Evolutionary conservation across 1,140 invertebrate genomes (phyloP).

Genomic region (Manduca sexta): DNA sequence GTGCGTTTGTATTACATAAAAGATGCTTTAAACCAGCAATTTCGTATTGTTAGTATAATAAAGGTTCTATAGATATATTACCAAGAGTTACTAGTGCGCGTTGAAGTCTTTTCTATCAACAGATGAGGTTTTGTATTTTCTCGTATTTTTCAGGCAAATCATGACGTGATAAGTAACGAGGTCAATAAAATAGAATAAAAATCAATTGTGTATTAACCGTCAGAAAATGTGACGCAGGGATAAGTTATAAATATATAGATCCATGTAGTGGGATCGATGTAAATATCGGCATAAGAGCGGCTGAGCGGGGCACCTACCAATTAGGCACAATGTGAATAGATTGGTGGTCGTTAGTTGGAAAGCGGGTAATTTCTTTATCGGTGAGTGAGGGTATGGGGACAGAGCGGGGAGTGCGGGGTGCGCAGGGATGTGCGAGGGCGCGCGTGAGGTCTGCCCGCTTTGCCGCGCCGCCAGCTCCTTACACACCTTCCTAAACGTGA

Average conservation of each 20-base stretch:
- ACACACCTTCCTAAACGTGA: slow-evolving; percentile 18
- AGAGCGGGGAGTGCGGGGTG: slow-evolving; percentile 41
- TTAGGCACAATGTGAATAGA: slow-evolving; percentile 34
- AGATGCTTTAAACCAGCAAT: no score
- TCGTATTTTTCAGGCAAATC: neutral
- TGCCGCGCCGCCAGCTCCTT: slow-evolving; percentile 17
- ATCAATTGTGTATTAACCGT: no score
- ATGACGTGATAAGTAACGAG: no score
- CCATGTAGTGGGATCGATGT: no score
- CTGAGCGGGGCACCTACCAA: slow-evolving; percentile 40
- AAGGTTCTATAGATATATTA: no score
- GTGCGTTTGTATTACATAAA: no score
- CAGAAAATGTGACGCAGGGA: no score
- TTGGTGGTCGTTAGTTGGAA: slow-evolving; percentile 50
- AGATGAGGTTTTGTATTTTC: neutral
- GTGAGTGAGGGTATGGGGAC: slow-evolving; percentile 40
- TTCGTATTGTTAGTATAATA: no score
- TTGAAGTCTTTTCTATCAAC: slow-evolving; percentile 27
- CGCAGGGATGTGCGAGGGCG: neutral
- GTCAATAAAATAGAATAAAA: no score
- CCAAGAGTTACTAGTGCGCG: slow-evolving; percentile 5
- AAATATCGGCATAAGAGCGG: no score
- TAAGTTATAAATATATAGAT: no score
- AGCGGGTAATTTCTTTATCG: slow-evolving; percentile 64
- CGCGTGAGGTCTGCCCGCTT: slow-evolving; percentile 7